Evolutionary conservation across 2,113 vertebrate genomes (phyloP).

Genomic region (Protobothrops mucrosquamatus): DNA sequence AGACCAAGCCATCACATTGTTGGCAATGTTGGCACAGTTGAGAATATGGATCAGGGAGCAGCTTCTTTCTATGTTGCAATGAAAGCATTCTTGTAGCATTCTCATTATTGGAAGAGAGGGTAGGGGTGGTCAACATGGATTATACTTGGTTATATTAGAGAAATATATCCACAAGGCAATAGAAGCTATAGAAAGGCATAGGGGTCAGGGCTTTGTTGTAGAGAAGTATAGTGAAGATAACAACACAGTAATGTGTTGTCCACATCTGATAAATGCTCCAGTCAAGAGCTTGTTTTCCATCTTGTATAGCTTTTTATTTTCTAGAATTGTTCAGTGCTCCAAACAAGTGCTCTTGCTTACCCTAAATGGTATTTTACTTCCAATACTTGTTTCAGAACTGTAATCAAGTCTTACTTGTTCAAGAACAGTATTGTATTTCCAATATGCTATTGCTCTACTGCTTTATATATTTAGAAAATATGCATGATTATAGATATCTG

Average conservation of each 20-base stretch:
- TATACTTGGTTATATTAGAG: neutral
- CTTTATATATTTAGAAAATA: neutral
- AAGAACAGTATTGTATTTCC: neutral
- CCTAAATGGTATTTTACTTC: neutral
- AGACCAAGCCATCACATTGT: neutral
- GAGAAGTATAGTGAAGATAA: neutral
- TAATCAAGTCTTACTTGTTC: neutral
- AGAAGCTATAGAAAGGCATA: neutral
- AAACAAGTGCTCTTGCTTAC: neutral
- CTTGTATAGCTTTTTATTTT: neutral
- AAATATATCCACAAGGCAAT: neutral
- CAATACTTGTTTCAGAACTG: neutral
- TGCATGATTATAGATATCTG: neutral
- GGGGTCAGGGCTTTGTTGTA: neutral
- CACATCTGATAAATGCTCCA: neutral
- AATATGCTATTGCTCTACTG: neutral
- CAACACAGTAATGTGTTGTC: neutral
- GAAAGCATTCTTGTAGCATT: neutral
- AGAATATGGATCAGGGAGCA: neutral
- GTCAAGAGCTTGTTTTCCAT: neutral
- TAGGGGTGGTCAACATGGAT: neutral
- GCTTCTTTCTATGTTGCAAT: neutral
- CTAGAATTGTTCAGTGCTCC: neutral
- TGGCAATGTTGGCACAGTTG: neutral
- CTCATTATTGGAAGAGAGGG: neutral